phyloP scores from a whole-genome alignment of 2,113 vertebrate species.

The Callorhinus ursinus region DNA sequence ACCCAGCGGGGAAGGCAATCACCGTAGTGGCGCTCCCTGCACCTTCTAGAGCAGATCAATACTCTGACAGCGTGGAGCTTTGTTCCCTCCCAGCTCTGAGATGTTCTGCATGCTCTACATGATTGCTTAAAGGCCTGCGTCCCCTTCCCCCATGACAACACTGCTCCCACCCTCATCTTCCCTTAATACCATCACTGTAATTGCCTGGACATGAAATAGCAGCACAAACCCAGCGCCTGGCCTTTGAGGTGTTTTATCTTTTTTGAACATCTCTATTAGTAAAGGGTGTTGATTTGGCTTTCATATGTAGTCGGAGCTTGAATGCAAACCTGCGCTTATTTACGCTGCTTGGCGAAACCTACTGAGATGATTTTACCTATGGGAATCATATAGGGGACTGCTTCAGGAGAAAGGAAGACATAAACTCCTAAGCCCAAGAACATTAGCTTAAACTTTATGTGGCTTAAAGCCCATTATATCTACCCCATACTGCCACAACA shows the following conservation, averaged over 20 bases:
- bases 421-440: conserved; percentile 53
- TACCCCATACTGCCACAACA: conserved; percentile 32
- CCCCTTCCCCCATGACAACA: conserved; percentile 88
- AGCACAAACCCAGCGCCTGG: conserved; percentile 82
- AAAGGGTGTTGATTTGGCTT: conserved; percentile 84
- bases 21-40: conserved; percentile 88
- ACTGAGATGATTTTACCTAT: conserved; percentile 77
- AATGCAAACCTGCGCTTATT: conserved; percentile 66
- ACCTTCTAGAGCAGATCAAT: conserved; percentile 98
- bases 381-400: conserved; percentile 46
- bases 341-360: conserved; percentile 69
- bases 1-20: conserved; percentile 93
- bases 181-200: conserved; percentile 89
- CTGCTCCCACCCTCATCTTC: conserved; percentile 82
- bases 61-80: conserved; percentile 93
- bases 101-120: conserved; percentile 97
- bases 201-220: conserved; percentile 89
- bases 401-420: conserved; percentile 7
- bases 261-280: conserved; percentile 76
- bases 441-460: conserved; percentile 75
- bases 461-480: conserved; percentile 62
- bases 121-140: conserved; percentile 97
- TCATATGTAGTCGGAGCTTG: conserved; percentile 73
- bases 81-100: conserved; percentile 95
- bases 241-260: conserved; percentile 84